Conservation (phyloP, 1,140 invertebrate species). For the Stenopsyche tienmushanensis region DNA sequence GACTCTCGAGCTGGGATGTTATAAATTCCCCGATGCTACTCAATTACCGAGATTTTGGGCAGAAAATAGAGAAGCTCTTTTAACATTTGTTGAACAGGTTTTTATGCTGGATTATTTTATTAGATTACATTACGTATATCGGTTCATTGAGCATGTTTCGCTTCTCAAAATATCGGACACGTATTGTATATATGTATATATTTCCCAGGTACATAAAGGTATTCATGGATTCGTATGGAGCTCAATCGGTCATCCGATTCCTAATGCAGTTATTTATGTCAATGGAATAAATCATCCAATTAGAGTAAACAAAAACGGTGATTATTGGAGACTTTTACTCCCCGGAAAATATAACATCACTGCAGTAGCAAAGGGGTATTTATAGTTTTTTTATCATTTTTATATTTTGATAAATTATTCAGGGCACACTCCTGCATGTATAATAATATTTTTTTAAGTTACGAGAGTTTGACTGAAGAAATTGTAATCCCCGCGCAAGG, state of each 20-base stretch:
- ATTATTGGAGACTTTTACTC: slow-evolving; percentile 89
- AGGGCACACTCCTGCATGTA: not conserved
- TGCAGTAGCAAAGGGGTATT: slow-evolving; percentile 65
- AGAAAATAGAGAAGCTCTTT: slow-evolving; percentile 82
- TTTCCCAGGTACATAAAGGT: slow-evolving; percentile 76
- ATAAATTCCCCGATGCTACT: slow-evolving; percentile 79
- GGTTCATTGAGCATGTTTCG: too few species aligned
- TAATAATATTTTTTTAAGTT: slow-evolving; percentile 54
- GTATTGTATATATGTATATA: slow-evolving; percentile 21
- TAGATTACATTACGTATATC: too few species aligned
- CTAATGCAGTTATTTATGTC: slow-evolving; percentile 73
- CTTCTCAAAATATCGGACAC: not conserved
- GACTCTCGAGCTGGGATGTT: slow-evolving; percentile 92
- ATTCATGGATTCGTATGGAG: slow-evolving; percentile 84
- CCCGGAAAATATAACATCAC: slow-evolving; percentile 88
- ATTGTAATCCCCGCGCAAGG: slow-evolving; percentile 65
- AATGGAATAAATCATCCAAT: slow-evolving; percentile 72
- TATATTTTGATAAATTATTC: slow-evolving; percentile 1
- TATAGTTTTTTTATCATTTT: not conserved
- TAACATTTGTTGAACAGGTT: slow-evolving; percentile 87
- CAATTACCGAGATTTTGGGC: slow-evolving; percentile 83
- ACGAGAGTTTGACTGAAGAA: slow-evolving; percentile 61
- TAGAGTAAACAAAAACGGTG: slow-evolving; percentile 70
- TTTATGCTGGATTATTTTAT: slow-evolving; percentile 1
- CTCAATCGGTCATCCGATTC: slow-evolving; percentile 70